Evolutionary conservation across 2,113 vertebrate species (phyloP).

Genomic region (Steatornis caripensis): DNA sequence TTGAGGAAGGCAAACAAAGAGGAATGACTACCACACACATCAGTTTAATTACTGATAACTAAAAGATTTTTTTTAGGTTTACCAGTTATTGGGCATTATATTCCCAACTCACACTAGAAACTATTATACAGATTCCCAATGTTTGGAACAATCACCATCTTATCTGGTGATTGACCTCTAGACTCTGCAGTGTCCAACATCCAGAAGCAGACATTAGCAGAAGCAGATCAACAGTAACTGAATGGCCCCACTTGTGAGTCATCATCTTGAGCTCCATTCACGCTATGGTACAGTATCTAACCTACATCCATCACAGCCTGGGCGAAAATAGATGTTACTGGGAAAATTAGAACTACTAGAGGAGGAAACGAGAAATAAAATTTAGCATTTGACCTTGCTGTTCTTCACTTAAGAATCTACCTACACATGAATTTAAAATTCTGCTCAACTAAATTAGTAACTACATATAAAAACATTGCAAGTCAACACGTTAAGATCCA

Average conservation of each 20-base stretch:
- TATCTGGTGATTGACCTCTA: neutral
- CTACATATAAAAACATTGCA: neutral
- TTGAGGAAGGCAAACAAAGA: neutral
- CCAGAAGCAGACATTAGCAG: neutral
- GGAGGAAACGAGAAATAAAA: neutral
- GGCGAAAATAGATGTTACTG: neutral
- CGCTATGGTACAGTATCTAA: neutral
- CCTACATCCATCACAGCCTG: neutral
- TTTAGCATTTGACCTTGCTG: neutral
- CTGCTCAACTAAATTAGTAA: neutral
- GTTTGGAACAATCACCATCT: neutral
- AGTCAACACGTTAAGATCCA: neutral
- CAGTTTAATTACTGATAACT: neutral
- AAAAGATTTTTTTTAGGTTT: neutral
- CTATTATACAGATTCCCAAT: neutral
- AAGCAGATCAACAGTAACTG: neutral
- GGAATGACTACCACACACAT: neutral
- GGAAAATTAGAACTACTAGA: neutral
- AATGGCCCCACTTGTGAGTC: neutral
- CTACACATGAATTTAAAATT: neutral
- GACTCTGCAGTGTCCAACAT: neutral
- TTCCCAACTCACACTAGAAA: neutral
- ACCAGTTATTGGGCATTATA: neutral
- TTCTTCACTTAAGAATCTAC: neutral
- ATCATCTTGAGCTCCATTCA: neutral